Evolutionary conservation across 2,888 invertebrate species (phyloP).

Genomic region (Leptogaster cylindrica): DNA sequence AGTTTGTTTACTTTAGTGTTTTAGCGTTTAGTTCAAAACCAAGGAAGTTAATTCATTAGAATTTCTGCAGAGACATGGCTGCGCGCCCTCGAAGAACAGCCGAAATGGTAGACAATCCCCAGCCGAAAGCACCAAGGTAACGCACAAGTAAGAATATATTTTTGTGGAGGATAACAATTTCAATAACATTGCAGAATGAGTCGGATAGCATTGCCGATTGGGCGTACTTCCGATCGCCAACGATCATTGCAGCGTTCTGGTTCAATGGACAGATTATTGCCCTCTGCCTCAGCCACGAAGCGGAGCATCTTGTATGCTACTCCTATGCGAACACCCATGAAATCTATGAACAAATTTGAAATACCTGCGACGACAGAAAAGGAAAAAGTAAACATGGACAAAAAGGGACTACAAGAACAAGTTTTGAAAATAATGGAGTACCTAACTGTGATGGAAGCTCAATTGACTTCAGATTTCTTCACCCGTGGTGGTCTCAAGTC

Average conservation of each 20-base stretch:
- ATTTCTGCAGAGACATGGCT: too few relatives aligned
- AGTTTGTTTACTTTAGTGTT: neutral
- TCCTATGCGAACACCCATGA: constrained; percentile 47
- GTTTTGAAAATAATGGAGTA: constrained; percentile 54
- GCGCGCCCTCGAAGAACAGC: constrained; percentile 28
- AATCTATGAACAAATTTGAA: constrained; percentile 41
- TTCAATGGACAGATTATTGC: constrained; percentile 5
- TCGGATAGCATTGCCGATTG: constrained; percentile 51
- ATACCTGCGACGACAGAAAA: constrained; percentile 54
- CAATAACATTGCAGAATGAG: constrained; percentile 50
- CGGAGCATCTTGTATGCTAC: neutral
- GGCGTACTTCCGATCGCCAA: constrained; percentile 48
- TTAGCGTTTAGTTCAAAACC: too few relatives aligned
- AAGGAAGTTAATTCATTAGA: too few relatives aligned
- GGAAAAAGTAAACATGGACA: constrained; percentile 55
- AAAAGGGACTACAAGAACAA: constrained; percentile 57
- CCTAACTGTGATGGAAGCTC: constrained; percentile 49
- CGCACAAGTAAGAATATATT: neutral
- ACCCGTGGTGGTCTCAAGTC: constrained; percentile 53
- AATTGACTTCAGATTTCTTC: constrained; percentile 52
- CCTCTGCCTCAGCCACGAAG: neutral
- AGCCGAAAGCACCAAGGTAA: constrained; percentile 16
- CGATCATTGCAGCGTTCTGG: constrained; percentile 24
- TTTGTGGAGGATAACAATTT: neutral
- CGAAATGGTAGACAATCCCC: constrained; percentile 25